phyloP scores from a whole-genome alignment of 2,113 vertebrate genomes.

The Podarcis raffonei region DNA sequence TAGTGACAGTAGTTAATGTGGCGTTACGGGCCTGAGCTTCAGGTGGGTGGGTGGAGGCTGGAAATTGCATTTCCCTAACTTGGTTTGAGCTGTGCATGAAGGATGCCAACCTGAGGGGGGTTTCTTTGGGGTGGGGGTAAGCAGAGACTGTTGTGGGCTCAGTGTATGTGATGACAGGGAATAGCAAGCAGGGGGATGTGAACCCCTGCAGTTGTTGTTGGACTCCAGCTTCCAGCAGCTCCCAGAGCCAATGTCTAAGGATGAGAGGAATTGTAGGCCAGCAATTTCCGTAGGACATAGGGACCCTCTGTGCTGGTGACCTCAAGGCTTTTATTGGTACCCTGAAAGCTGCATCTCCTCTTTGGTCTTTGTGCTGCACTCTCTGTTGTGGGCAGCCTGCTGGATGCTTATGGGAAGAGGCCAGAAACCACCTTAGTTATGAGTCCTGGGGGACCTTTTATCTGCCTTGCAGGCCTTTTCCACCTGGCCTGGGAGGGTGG shows the following conservation, averaged over 20 bases:
- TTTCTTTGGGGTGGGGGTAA: too few species aligned
- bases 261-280: too few species aligned
- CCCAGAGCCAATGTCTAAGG: not conserved
- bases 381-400: not conserved
- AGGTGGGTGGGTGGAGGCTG: fast-evolving
- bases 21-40: too few species aligned
- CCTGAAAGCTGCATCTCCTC: not conserved
- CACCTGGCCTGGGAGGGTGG: too few species aligned
- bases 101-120: fast-evolving
- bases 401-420: not conserved
- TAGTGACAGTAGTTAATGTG: not conserved
- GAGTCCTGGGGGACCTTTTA: too few species aligned
- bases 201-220: not conserved
- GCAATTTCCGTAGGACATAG: too few species aligned
- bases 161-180: too few species aligned
- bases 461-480: too few species aligned
- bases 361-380: not conserved
- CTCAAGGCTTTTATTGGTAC: not conserved
- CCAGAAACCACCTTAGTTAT: too few species aligned
- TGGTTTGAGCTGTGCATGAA: too few species aligned
- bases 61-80: not conserved
- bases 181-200: not conserved
- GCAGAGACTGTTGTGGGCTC: too few species aligned
- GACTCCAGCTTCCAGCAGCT: not conserved
- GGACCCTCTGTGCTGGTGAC: not conserved